Evolutionary conservation across 2,113 vertebrate genomes (phyloP).

Genomic region (Brienomyrus brachyistius): DNA sequence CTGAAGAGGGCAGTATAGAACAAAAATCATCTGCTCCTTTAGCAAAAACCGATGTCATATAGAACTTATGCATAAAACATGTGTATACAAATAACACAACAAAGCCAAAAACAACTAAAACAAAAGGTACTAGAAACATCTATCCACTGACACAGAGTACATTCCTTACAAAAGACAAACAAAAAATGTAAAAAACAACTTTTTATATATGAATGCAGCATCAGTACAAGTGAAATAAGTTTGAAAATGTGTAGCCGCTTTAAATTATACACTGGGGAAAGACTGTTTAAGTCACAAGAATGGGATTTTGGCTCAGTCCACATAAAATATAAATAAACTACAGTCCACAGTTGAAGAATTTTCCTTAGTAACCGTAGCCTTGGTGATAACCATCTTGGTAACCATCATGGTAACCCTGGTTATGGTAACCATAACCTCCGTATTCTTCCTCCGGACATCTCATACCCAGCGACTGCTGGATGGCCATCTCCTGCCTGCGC

Average conservation of each 20-base stretch:
- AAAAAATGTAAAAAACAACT: slow-evolving; percentile 2
- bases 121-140: not conserved
- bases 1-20: not conserved
- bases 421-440: slow-evolving; percentile 71
- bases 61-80: not conserved
- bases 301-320: not conserved
- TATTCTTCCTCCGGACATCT: slow-evolving; percentile 78
- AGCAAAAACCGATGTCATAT: not conserved
- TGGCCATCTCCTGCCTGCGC: slow-evolving; percentile 82
- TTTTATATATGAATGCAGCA: not conserved
- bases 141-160: not conserved
- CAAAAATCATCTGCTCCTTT: not conserved
- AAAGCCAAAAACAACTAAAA: not conserved
- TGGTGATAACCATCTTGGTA: slow-evolving; percentile 74
- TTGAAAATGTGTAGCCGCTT: too few relatives aligned
- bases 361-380: slow-evolving; percentile 70
- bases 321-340: slow-evolving; percentile 11
- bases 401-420: slow-evolving; percentile 71
- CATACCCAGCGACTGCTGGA: slow-evolving; percentile 80
- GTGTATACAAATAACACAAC: not conserved
- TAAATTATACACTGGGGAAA: not conserved
- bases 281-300: not conserved
- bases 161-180: not conserved
- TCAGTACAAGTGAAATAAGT: not conserved
- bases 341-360: slow-evolving; percentile 5